These are phyloP conservation scores for Caenorhabditis plicata DNA, from an alignment of 2,888 invertebrate species.

Conservation along the genomic window DNA sequence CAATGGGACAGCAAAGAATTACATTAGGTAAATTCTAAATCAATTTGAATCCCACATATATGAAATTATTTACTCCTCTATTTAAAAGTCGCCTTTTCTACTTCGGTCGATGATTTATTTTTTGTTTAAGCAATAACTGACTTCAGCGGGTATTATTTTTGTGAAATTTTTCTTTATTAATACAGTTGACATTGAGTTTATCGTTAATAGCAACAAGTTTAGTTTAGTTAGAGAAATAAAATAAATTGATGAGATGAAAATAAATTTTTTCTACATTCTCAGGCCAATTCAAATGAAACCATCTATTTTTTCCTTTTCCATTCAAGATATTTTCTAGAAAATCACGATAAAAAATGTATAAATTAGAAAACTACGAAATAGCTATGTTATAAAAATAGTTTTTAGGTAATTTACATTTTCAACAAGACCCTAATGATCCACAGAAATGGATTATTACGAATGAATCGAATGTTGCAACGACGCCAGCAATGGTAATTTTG, in stretches of 20 bases:
- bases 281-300: too few species aligned
- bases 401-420: slow-evolving; percentile 73
- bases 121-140: too few species aligned
- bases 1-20: slow-evolving; percentile 51
- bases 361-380: too few species aligned
- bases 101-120: too few species aligned
- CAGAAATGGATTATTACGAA: slow-evolving; percentile 75
- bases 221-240: too few species aligned
- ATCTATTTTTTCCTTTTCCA: neutral
- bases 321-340: neutral
- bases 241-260: too few species aligned
- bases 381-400: neutral
- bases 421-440: slow-evolving; percentile 81
- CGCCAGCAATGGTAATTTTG: neutral
- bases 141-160: too few species aligned
- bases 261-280: too few species aligned
- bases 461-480: slow-evolving; percentile 29
- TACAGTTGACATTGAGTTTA: too few species aligned
- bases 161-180: neutral
- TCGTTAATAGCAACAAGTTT: too few species aligned
- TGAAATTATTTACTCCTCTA: too few species aligned
- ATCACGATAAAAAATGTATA: neutral
- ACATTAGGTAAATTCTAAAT: slow-evolving; percentile 47
- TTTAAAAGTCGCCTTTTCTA: too few species aligned
- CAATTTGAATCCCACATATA: neutral